These are phyloP conservation scores for Drosophila histrio DNA, from an alignment of 2,888 invertebrate species.

Conservation along the genomic window DNA sequence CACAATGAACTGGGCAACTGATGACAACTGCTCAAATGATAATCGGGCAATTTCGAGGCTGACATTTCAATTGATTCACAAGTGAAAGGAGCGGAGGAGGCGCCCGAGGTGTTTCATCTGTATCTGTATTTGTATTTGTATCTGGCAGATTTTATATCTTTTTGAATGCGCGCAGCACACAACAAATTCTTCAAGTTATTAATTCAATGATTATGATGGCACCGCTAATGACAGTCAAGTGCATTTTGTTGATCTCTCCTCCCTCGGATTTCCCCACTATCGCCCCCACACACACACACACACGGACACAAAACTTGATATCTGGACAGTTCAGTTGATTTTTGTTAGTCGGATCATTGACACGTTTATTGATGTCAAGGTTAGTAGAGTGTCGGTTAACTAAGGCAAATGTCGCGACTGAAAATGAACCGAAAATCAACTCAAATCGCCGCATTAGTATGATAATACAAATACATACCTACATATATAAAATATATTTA, in stretches of 20 bases:
- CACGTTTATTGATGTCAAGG: constrained; percentile 82
- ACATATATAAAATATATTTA: constrained; percentile 3
- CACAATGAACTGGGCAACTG: constrained; percentile 31
- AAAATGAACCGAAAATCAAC: constrained; percentile 27
- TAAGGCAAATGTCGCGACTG: constrained; percentile 23
- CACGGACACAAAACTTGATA: constrained; percentile 2
- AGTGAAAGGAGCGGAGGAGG: constrained; percentile 54
- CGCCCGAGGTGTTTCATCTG: constrained; percentile 35
- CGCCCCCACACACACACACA: neutral
- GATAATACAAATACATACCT: constrained; percentile 40
- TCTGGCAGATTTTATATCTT: constrained; percentile 27
- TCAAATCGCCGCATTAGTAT: constrained; percentile 46
- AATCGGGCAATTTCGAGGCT: constrained; percentile 58
- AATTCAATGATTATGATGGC: constrained; percentile 78
- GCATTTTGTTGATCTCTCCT: constrained; percentile 42
- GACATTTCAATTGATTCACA: constrained; percentile 59
- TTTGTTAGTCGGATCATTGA: constrained; percentile 63
- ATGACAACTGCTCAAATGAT: constrained; percentile 25
- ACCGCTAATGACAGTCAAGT: constrained; percentile 75
- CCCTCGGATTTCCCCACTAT: neutral
- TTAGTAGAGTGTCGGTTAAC: constrained; percentile 54
- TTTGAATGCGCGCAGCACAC: constrained; percentile 18
- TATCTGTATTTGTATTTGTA: constrained; percentile 10
- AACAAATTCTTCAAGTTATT: constrained; percentile 64
- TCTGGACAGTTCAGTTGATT: constrained; percentile 28